Base-by-base conservation (phyloP, 2,113 vertebrate species). In the Tursiops truncatus region DNA sequence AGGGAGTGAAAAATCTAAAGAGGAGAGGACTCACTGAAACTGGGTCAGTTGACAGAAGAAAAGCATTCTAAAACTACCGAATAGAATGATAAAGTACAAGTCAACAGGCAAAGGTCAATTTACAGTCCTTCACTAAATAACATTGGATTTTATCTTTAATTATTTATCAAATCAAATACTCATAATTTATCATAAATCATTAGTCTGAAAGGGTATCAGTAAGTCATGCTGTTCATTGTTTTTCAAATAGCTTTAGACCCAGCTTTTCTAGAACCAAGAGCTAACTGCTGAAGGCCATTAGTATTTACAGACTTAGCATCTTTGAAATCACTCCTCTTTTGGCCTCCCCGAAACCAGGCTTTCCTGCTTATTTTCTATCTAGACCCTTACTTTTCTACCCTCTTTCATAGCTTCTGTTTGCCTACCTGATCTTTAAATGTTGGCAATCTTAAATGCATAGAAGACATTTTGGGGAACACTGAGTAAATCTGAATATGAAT, bases 1-100 rank as follows among this genome's bases (percentile, higher is more conserved):
- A 67, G 21, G 89, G 38, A 95, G 86, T 94, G 67, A 94, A 93
- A 93, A 81, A 38, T 44, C 86, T 90, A 90, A 89, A 83, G 70
- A 90, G 38, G 31, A 71, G 28, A 88, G n/a, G 33, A 94, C 94
- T 82, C 71, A 89, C 76, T 88, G 74, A 82, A 94, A 94, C 65
- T 95, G 20, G 44, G 85, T 94, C 63, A 77, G 73, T 86, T 92
- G 62, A 88, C 71, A 58, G 74, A 90, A 95, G 65, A 28, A 93
- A 89, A 96, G 20, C 26, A 65, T 36, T 71, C 82, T 84, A 9
- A 90, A 28, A 50, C 41, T 58, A 73, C 21, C 8, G 0, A 92
- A 74, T 25, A 44, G 47, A 85, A 92, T 77, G 63, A 97, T 92
- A 58, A 89, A 92, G 36, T 47, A 18, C 12, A 86, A 82, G 67